Evolutionary conservation across 2,797 vertebrate genomes (phyloP), one percentile per base, ranked within the genome.

Genomic region (Protosalanx chinensis): DNA sequence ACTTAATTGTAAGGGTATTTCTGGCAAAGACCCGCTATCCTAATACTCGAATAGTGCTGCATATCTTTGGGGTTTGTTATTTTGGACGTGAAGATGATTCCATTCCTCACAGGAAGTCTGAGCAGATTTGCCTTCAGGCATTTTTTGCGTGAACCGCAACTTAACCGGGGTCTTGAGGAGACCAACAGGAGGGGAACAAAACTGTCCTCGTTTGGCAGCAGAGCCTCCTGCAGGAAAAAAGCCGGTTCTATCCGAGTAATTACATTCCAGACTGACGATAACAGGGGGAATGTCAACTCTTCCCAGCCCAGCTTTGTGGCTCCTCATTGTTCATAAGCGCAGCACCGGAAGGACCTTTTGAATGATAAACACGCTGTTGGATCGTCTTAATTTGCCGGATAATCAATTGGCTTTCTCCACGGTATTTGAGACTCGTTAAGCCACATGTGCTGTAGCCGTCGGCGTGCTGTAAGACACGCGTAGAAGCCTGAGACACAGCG

Each of bases 181-280:
- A 35, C 30, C 60, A 62, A 75, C 75, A 64, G 79, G 73, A 76
- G 70, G 10, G 63, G 82, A 82, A 87, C 79, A 82, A 87, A 87
- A 77, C 75, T 75, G 66, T 77, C 75, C 56, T 75, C 76, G 73
- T 82, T 86, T 79, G 70, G 75, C 58, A 68, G 23, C 79, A 86
- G 70, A 79, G 62, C 69, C 78, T 84, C 65, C 68, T 29, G 60
- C 72, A 78, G 79, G 23, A 27, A 81, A 75, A 84, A 77, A 79
- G 70, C 76, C 66, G 33, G 76, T 86, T 85, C 71, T 68, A 82
- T 53, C 74, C 73, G 72, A 76, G 86, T 90, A 91, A 91, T 92
- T 88, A 84, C 91, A 91, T 93, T 92, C 92, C 87, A 83, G 57
- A 64, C 81, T 68, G 82, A 76, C 74, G 91, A 92, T 92, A 92